Evolutionary conservation across 2,797 vertebrate genomes (phyloP), one percentile per base, ranked within the genome.

Genomic region (Parauchenoglanis ngamensis): DNA sequence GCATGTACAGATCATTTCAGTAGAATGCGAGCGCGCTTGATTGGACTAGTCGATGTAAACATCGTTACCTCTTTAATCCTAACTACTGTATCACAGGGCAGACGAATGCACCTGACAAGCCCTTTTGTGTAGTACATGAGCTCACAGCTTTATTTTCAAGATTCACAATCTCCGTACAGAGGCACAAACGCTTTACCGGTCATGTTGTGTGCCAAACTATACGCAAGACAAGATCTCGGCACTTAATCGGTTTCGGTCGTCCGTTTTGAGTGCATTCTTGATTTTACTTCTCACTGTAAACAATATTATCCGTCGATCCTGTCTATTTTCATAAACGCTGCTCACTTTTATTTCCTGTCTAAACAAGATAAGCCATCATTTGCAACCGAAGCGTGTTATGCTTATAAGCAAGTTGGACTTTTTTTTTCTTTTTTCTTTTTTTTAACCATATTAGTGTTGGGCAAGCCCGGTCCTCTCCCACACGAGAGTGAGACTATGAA

Each of bases 401-500:
- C 6, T 49, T 7, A 49, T 49, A 49, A 77, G 31, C 54, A 86
- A 78, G 11, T 31, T 23, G 15, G 52, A 85, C 6, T 35, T 78
- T 77, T 82, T 10, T 28, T 17, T 28, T 52, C n/a, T 2, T 44
- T 46, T 11, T 11, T 46, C 7, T 11, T 1, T 72, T 70, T 40
- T 8, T 7, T 70, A 40, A 40, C 40, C 40, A 17, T 40, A 46
- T 44, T 82, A 3, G 31, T 78, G 25, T 35, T 17, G 10, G 72
- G 78, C 83, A 83, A 44, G 3, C 68, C 54, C 21, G 23, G 2
- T 52, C 44, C 49, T 31, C 85, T 77, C 70, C 77, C 61, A 84
- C 73, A 23, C 35, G 12, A 40, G 65, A 56, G 8, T 11, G 82
- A 72, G 65, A 35, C 0, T 61, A 15, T 31, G 46, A 76, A 80